Conservation (phyloP, 2,888 invertebrate genomes). For the Sipha maydis region DNA sequence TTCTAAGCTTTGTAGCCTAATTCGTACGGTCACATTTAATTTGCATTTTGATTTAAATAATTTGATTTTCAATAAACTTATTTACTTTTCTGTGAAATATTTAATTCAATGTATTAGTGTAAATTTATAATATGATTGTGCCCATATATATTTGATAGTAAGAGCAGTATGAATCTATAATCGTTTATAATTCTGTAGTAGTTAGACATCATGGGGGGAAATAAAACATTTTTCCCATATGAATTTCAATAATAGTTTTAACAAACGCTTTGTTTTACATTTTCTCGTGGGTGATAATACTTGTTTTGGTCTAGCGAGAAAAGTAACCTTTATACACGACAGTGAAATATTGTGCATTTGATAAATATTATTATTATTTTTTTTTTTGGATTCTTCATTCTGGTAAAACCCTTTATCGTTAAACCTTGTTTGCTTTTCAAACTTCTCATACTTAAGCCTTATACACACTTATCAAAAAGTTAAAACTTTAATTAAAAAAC, state of each 20-base stretch:
- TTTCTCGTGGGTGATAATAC: not conserved
- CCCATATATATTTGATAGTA: not conserved
- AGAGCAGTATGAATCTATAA: not conserved
- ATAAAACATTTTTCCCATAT: not conserved
- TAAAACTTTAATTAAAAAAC: too few species aligned
- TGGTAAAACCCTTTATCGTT: too few species aligned
- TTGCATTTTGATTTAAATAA: too few species aligned
- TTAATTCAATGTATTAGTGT: not conserved
- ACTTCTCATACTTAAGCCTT: too few species aligned
- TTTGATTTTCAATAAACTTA: too few species aligned
- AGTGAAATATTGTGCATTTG: slow-evolving; percentile 4
- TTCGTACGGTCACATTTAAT: too few species aligned
- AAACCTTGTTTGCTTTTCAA: too few species aligned
- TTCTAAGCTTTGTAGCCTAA: too few species aligned
- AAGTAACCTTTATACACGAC: slow-evolving; percentile 7
- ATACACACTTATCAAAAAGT: too few species aligned
- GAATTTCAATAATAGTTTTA: slow-evolving; percentile 2
- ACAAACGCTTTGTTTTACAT: not conserved
- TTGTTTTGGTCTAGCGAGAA: not conserved
- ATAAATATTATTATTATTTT: not conserved
- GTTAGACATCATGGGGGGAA: not conserved
- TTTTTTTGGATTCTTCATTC: not conserved
- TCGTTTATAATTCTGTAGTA: not conserved
- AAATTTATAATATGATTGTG: not conserved
- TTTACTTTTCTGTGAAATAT: not conserved